Evolutionary conservation across 2,888 invertebrate species (phyloP), one percentile per base, ranked within the genome.

Genomic region (Eumerus sabulonum): DNA sequence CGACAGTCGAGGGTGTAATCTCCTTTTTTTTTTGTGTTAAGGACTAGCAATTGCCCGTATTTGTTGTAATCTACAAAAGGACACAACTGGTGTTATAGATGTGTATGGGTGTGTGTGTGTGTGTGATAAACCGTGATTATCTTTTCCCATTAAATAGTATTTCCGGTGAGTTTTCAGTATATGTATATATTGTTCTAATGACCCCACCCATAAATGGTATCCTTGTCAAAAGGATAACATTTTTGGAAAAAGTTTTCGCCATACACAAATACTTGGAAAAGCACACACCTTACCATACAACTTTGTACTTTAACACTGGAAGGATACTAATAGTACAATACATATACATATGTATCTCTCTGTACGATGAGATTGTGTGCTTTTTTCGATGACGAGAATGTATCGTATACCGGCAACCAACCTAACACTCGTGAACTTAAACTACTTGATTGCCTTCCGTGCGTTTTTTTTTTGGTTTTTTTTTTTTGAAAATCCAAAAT

Each of bases 191-290:
- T 27, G 2, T 27, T 27, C 2, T 40, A 62, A 51, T 13, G 70
- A 70, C 79, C 79, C 79, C 79, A 74, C 79, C 79, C 79, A 74
- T 64, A 44, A 68, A 70, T 27, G 38, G 18, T 27, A 27, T 27
- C 27, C 27, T 73, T 63, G 73, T 79, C 27, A 74, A 79, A 68
- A 47, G 53, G 51, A 59, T 53, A 47, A 68, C 48, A 72, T n/a
- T n/a, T n/a, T n/a, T 51, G 59, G 38, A 47, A 67, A 77, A 72
- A 45, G 45, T 73, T 57, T 48, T 54, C 60, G 59, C 74, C 59
- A 57, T 51, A 27, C 35, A 50, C 27, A 53, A 60, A 54, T 50
- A 27, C 27, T 27, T 45, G 36, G 50, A 68, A 64, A 54, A n/a
- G n/a, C n/a, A n/a, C n/a, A 53, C 53, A 63, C 45, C 57, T 14